These are phyloP conservation scores for Oreotrochilus melanogaster DNA, from an alignment of 2,113 vertebrate genomes.

Conservation along the genomic window DNA sequence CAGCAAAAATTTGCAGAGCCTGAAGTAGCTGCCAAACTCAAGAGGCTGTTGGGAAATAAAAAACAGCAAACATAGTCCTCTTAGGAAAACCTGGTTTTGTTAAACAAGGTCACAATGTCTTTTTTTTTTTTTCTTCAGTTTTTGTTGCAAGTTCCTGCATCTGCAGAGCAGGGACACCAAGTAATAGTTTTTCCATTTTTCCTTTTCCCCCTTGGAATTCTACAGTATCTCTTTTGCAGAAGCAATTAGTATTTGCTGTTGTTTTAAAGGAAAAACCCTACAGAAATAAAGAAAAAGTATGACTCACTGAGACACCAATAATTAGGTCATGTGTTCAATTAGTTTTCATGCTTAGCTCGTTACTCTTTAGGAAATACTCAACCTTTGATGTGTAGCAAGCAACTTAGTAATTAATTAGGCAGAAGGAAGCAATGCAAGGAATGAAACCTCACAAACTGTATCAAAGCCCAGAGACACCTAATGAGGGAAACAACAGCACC, in stretches of 20 bases:
- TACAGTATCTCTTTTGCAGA: background rate
- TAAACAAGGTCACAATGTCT: slow-evolving; percentile 36
- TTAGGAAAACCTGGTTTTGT: slow-evolving; percentile 18
- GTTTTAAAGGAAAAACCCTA: slow-evolving; percentile 56
- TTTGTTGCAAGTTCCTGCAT: background rate
- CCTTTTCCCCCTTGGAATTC: slow-evolving; percentile 15
- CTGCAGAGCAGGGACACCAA: background rate
- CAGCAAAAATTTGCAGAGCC: slow-evolving; percentile 41
- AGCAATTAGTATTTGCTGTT: slow-evolving; percentile 66
- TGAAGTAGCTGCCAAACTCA: slow-evolving; percentile 49
- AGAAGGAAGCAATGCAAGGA: slow-evolving; percentile 40
- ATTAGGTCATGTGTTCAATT: slow-evolving; percentile 77
- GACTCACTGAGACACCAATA: slow-evolving; percentile 68
- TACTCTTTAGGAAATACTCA: slow-evolving; percentile 57
- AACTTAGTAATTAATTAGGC: slow-evolving; percentile 63
- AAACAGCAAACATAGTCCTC: background rate
- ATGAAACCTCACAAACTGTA: slow-evolving; percentile 48
- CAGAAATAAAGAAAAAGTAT: slow-evolving; percentile 65
- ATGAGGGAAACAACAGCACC: slow-evolving; percentile 56
- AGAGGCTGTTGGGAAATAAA: slow-evolving; percentile 26
- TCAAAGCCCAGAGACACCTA: slow-evolving; percentile 61
- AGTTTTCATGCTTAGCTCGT: slow-evolving; percentile 67
- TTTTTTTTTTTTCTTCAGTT: background rate
- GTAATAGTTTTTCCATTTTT: background rate
- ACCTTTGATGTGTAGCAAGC: slow-evolving; percentile 68